phyloP scores from a whole-genome alignment of 2,797 vertebrate species.

The Bucorvus abyssinicus region DNA sequence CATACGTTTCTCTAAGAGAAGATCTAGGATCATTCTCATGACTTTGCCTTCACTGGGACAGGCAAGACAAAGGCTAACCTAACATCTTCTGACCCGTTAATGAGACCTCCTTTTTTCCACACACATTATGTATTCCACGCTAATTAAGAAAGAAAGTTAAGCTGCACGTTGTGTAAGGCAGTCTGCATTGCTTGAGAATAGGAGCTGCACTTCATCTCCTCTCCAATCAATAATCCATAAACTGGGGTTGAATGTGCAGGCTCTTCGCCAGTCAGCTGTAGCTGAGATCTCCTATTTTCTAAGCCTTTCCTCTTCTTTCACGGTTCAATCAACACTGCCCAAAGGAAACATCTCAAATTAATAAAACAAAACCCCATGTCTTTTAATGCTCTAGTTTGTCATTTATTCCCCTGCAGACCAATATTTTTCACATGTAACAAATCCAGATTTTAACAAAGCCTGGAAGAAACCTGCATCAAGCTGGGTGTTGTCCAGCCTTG shows the following conservation, averaged over 20 bases:
- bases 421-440: rapidly evolving
- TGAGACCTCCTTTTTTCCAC: conserved; percentile 27
- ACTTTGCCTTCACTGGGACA: background rate
- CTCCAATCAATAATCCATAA: conserved; percentile 68
- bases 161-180: conserved; percentile 35
- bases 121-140: conserved; percentile 21
- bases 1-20: background rate
- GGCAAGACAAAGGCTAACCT: background rate
- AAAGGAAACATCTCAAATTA: background rate
- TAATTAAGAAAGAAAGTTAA: conserved; percentile 59
- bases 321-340: background rate
- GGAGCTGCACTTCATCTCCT: conserved; percentile 45
- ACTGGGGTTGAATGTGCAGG: conserved; percentile 29
- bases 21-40: background rate
- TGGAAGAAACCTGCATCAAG: background rate
- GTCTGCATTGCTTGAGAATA: conserved; percentile 30
- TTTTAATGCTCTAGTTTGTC: background rate
- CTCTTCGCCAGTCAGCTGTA: conserved; percentile 28
- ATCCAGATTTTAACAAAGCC: background rate
- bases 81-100: background rate
- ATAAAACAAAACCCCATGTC: background rate
- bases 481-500: background rate
- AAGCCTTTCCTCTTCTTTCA: background rate
- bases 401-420: background rate
- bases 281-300: background rate